These are phyloP conservation scores for Tinamus guttatus DNA, from an alignment of 2,113 vertebrate species.

Conservation along the genomic window DNA sequence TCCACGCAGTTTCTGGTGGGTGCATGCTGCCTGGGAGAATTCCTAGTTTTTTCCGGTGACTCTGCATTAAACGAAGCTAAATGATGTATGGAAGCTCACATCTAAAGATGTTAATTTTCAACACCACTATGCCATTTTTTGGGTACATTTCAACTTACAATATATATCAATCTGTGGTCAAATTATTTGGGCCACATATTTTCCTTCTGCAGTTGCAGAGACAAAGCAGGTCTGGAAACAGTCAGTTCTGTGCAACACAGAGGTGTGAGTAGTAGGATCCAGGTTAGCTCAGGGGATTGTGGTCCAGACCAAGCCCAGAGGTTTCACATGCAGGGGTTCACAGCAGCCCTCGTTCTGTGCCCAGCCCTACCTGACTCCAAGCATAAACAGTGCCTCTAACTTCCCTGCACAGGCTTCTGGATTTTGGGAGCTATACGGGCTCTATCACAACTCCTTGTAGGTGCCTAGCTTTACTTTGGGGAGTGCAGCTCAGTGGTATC, in stretches of 20 bases:
- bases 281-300: background rate
- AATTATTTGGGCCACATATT: background rate
- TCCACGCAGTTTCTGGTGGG: slow-evolving; percentile 36
- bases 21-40: slow-evolving; percentile 29
- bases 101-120: background rate
- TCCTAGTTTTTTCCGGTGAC: slow-evolving; percentile 27
- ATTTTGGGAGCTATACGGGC: background rate
- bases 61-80: background rate
- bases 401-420: background rate
- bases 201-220: background rate
- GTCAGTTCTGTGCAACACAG: background rate
- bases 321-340: rapidly evolving
- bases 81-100: background rate
- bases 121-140: background rate
- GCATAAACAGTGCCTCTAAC: background rate
- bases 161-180: background rate
- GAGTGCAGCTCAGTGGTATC: background rate
- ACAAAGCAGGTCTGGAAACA: background rate
- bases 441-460: background rate
- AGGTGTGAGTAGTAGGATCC: background rate
- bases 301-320: background rate
- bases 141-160: background rate
- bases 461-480: background rate
- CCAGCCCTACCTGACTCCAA: background rate
- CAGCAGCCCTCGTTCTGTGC: background rate